Evolutionary conservation across 2,113 vertebrate genomes (phyloP).

Genomic region (Tachycineta bicolor): DNA sequence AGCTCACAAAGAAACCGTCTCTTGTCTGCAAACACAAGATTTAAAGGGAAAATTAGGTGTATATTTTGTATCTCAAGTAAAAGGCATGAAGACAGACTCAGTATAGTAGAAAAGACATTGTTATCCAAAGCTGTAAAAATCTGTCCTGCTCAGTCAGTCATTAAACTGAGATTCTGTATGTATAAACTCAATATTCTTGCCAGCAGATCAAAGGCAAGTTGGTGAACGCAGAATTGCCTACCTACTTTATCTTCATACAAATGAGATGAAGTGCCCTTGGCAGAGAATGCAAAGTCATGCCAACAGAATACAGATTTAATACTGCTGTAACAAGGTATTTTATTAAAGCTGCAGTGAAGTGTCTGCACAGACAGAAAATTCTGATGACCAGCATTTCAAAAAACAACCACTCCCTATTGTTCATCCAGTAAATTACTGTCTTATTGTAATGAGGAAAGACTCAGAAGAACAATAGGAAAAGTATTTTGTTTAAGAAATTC

Average conservation of each 20-base stretch:
- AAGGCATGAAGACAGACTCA: background rate
- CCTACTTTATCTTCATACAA: constrained; percentile 59
- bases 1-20: background rate
- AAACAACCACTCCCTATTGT: background rate
- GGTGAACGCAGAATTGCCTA: constrained; percentile 44
- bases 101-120: constrained; percentile 10
- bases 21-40: background rate
- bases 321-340: background rate
- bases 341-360: constrained; percentile 7
- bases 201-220: constrained; percentile 45
- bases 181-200: constrained; percentile 24
- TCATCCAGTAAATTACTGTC: background rate
- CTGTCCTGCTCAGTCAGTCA: constrained; percentile 13
- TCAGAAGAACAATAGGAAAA: background rate
- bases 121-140: constrained; percentile 32
- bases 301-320: constrained; percentile 41
- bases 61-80: constrained; percentile 13
- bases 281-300: constrained; percentile 41
- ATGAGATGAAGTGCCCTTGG: constrained; percentile 58
- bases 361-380: background rate
- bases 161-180: constrained; percentile 12
- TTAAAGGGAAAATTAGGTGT: constrained; percentile 22
- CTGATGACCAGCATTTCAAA: background rate
- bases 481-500: background rate
- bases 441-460: background rate